Base-by-base conservation (phyloP, 2,797 vertebrate species). In the Alectoris magna region DNA sequence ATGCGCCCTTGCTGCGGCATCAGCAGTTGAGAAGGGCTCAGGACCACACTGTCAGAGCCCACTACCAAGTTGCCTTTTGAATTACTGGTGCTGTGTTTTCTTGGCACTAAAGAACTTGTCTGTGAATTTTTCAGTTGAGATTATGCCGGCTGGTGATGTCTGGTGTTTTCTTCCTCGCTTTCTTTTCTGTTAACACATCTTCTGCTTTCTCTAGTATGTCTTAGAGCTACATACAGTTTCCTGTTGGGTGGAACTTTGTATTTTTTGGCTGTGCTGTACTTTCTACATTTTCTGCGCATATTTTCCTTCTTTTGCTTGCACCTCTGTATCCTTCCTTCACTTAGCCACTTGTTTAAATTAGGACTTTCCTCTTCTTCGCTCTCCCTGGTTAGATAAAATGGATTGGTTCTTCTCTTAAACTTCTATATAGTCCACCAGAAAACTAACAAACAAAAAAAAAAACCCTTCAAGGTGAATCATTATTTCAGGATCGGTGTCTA, bases 161-260 rank as follows among this genome's bases (percentile, higher is more conserved):
- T 68, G 89, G 90, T 95, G 93, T 89, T 96, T 96, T 95, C 89
- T 84, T 95, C 92, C 73, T 84, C 63, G 44, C 88, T 90, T 92
- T 91, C 63, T 44, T 89, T 81, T 82, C 84, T 95, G 90, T 88
- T 96, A 95, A 87, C 70, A 79, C 78, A 84, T 93, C 89, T 86
- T 93, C 88, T 94, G 89, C 51, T 74, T 87, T 93, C 55, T 69
- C 82, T 48, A 63, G 64, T 82, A 60, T 79, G 80, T 78, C 90
- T 97, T 55, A 75, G 85, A 88, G 87, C 73, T 84, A 90, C 48
- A 48, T 87, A 67, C 74, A 27, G 90, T 83, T 96, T 96, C 88
- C 93, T 90, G 87, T 64, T 21, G 58, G 82, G 89, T 86, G 71
- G 74, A 90, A 79, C 74, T 88, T 69, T 88, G 94, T 89, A 38